phyloP scores from a whole-genome alignment of 2,113 vertebrate genomes.

The Bothrops jararaca region DNA sequence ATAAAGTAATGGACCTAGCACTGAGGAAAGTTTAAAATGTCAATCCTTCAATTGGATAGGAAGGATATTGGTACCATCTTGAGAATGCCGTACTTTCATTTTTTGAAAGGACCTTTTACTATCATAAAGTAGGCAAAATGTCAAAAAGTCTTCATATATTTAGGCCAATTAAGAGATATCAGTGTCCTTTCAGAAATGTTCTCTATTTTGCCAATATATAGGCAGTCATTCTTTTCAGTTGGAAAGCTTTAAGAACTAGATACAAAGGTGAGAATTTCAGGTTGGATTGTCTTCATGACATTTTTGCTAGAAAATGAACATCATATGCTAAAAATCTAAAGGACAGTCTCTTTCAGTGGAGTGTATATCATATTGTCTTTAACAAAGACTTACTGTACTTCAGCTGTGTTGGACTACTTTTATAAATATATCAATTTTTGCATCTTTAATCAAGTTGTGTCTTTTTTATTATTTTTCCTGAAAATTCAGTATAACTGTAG shows the following conservation, averaged over 20 bases:
- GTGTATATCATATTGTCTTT: not conserved
- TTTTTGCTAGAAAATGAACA: not conserved
- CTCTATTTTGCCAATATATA: not conserved
- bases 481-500: not conserved
- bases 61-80: not conserved
- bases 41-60: not conserved
- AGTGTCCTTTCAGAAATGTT: not conserved
- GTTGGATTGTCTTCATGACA: not conserved
- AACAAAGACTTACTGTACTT: not conserved
- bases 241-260: not conserved
- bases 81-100: not conserved
- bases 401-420: not conserved
- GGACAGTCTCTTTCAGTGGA: not conserved
- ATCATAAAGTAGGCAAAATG: not conserved
- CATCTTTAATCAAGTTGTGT: too few relatives aligned
- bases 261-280: not conserved
- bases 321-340: not conserved
- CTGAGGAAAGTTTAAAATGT: not conserved
- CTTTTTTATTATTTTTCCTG: not conserved
- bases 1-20: not conserved
- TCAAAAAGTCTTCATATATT: not conserved
- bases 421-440: not conserved
- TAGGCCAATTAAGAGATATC: not conserved
- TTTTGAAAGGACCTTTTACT: not conserved
- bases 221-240: not conserved